Evolutionary conservation across 2,888 invertebrate species (phyloP).

Genomic region (Megamerina dolium): DNA sequence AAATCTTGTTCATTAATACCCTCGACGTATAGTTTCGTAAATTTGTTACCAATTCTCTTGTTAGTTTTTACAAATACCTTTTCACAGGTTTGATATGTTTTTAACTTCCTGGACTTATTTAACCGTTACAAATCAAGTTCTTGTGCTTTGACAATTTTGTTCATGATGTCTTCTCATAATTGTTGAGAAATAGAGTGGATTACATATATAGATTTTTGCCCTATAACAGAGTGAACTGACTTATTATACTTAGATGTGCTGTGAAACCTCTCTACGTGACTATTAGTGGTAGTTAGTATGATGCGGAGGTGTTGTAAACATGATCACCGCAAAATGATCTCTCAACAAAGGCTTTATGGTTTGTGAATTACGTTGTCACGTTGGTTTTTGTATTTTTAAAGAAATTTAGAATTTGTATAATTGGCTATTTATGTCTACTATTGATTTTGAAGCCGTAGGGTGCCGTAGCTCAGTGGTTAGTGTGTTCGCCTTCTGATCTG

Average conservation of each 20-base stretch:
- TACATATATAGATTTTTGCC: constrained; percentile 2
- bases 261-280: constrained; percentile 7
- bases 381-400: neutral
- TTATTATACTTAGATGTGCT: constrained; percentile 2
- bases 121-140: too few species aligned
- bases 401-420: neutral
- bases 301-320: constrained; percentile 3
- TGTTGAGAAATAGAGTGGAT: constrained; percentile 1
- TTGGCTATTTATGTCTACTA: neutral
- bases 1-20: neutral
- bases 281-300: constrained; percentile 6
- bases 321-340: neutral
- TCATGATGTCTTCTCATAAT: neutral
- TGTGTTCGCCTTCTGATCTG: too few species aligned
- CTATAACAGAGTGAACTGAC: neutral
- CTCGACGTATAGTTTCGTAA: constrained; percentile 1
- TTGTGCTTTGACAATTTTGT: constrained; percentile 1
- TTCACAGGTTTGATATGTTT: neutral
- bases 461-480: too few species aligned
- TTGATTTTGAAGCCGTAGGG: too few species aligned
- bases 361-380: constrained; percentile 4
- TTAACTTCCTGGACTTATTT: too few species aligned
- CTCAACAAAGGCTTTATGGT: constrained; percentile 3
- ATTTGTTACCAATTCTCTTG: constrained; percentile 5
- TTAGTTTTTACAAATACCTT: constrained; percentile 6